Evolutionary conservation across 1,140 invertebrate species (phyloP).

Genomic region (Caerostris extrusa): DNA sequence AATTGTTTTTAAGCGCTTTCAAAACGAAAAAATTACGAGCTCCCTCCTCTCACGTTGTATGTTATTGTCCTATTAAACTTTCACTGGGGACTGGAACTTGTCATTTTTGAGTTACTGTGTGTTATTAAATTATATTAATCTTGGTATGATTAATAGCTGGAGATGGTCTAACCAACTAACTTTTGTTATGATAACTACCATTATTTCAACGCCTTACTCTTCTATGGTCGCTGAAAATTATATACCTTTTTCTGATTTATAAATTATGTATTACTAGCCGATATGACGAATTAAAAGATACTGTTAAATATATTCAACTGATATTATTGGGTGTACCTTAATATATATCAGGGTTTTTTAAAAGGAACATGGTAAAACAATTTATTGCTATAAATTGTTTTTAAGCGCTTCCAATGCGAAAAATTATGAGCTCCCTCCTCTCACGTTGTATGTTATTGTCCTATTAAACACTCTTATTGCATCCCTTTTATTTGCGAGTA

Average conservation of each 20-base stretch:
- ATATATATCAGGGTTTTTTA: not conserved
- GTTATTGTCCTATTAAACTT: conserved; percentile 55
- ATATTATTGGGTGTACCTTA: not conserved
- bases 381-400: conserved; percentile 40
- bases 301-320: not conserved
- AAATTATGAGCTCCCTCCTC: not conserved
- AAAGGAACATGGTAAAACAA: not conserved
- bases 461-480: conserved; percentile 19
- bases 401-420: not conserved
- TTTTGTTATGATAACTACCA: too few species aligned
- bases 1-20: conserved; percentile 13
- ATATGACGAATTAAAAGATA: not conserved
- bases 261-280: not conserved
- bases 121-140: too few species aligned
- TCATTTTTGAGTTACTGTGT: too few species aligned
- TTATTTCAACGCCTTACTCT: too few species aligned
- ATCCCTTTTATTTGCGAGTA: not conserved
- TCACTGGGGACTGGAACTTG: too few species aligned
- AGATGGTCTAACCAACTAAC: too few species aligned
- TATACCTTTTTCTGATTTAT: too few species aligned
- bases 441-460: conserved; percentile 46
- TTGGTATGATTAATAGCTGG: too few species aligned
- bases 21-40: conserved; percentile 13
- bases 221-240: too few species aligned
- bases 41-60: conserved; percentile 5